These are phyloP conservation scores for Drosophila nebulosa DNA, from an alignment of 1,140 invertebrate species.

Conservation along the genomic window DNA sequence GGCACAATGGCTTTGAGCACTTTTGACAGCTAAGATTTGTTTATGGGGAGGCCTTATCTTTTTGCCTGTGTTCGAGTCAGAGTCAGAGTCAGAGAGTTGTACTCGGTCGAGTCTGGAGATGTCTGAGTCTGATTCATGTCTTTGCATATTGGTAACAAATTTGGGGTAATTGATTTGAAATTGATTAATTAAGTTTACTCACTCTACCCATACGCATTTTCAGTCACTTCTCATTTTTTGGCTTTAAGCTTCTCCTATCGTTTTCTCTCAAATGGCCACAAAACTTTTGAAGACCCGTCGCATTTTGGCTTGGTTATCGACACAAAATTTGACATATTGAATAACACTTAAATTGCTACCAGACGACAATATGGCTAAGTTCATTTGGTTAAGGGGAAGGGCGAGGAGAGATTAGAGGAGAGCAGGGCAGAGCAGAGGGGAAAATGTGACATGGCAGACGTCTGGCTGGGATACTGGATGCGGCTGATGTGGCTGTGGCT, in stretches of 20 bases:
- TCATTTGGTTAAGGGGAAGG: neutral
- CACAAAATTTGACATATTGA: conserved; percentile 79
- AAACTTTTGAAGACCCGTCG: conserved; percentile 1
- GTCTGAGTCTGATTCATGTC: conserved; percentile 61
- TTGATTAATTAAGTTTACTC: conserved; percentile 71
- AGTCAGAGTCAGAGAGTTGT: neutral
- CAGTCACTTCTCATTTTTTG: neutral
- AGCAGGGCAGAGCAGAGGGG: neutral
- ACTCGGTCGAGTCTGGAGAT: conserved; percentile 6
- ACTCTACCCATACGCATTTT: neutral
- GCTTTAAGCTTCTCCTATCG: neutral
- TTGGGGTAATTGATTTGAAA: conserved; percentile 78
- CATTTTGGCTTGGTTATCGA: conserved; percentile 45
- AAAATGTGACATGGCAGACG: conserved; percentile 59
- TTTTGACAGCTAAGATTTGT: conserved; percentile 79
- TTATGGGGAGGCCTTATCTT: conserved; percentile 37
- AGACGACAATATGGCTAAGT: conserved; percentile 16
- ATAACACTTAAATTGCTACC: conserved; percentile 71
- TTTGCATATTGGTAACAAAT: conserved; percentile 79
- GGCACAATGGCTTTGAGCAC: conserved; percentile 78
- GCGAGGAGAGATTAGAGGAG: neutral
- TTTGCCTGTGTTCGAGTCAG: neutral
- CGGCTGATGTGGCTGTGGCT: conserved; percentile 7
- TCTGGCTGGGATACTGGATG: conserved; percentile 20
- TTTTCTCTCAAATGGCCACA: neutral